Base-by-base conservation (phyloP, 1,140 invertebrate genomes). In the Lordiphosa collinella region DNA sequence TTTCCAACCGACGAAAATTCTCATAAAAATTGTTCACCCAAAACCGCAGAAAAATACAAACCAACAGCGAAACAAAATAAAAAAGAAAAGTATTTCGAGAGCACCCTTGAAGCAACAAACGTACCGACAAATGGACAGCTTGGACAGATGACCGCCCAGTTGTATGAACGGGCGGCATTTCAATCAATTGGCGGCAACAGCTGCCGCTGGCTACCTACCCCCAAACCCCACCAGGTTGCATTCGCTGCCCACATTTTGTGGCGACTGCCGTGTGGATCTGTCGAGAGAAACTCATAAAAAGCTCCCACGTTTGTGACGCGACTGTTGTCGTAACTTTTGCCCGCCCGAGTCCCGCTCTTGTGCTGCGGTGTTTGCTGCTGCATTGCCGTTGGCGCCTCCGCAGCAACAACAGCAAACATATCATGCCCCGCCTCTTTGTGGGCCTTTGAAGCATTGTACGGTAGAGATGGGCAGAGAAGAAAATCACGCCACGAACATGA, bases 21-120 rank as follows among this genome's bases (percentile, higher is more conserved):
- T 71, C 76, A 75, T 82, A 80, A 82, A 80, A 80, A 75, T 80
- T 74, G 75, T 70, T 80, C 69, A 72, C 37, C 59, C 56, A 80
- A 80, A 25, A 74, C 75, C 70, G 54, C 69, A 62, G 18, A 57
- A 47, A 57, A 72, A 59, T 14, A 50, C 43, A 14, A 47, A 34
- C 9, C 9, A n/a, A n/a, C n/a, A n/a, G n/a, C n/a, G n/a, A n/a
- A n/a, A n/a, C n/a, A 29, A 29, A 47, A 34, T 56, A 51, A 50
- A 31, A 57, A 58, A 46, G 35, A 67, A 66, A 66, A 66, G 64
- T 67, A 57, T 67, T 67, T 74, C 46, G 59, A 50, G 41, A 67
- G 76, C 66, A 70, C 70, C 75, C 70, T 80, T 80, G 60, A 80
- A 80, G 57, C 66, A 55, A 70, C 54, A 68, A 58, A 80, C 61